Base-by-base conservation (phyloP, 2,888 invertebrate genomes). In the Noctuana brunneofusca region DNA sequence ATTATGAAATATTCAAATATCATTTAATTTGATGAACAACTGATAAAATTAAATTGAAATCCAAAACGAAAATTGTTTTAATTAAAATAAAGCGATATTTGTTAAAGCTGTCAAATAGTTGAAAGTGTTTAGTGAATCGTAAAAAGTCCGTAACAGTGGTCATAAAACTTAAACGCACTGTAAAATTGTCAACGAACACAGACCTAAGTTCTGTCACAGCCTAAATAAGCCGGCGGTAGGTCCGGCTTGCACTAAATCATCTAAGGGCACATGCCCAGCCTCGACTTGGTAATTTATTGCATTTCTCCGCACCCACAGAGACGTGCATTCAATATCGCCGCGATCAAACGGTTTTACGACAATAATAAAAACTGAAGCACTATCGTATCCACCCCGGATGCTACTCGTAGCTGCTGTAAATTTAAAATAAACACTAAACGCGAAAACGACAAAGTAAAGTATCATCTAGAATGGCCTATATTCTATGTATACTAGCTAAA, bases 291-390 rank as follows among this genome's bases (percentile, higher is more conserved):
- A 79, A 83, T 86, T 86, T 83, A 87, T 84, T 81, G 71, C 79
- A 75, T 75, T 78, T 77, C 74, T 72, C 71, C 73, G 76, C 76
- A 80, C 76, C 72, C 76, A 78, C 77, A 65, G 68, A 68, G 72
- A 74, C 70, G 70, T 68, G 71, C 73, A 78, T 81, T 79, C 76
- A 74, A 80, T 81, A 82, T 76, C 68, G 71, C 65, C 67, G 74
- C 75, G 77, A 81, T 83, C 76, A 78, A 80, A 76, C 67, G 71
- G 69, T 64, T 83, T 84, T 81, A 84, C 75, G 80, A 84, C 76
- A 69, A 71, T 76, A 76, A 70, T 83, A 77, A 81, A 81, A 77
- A 68, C 68, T 70, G 68, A 67, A 77, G 27, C 24, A 49, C 49
- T 56, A 55, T 24, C 41, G 43, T 50, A 27, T 62, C 41, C 20